Base-by-base conservation (phyloP, 37 sponge, comb jelly and placozoan species). In the Halisarca cf. caerulea region DNA sequence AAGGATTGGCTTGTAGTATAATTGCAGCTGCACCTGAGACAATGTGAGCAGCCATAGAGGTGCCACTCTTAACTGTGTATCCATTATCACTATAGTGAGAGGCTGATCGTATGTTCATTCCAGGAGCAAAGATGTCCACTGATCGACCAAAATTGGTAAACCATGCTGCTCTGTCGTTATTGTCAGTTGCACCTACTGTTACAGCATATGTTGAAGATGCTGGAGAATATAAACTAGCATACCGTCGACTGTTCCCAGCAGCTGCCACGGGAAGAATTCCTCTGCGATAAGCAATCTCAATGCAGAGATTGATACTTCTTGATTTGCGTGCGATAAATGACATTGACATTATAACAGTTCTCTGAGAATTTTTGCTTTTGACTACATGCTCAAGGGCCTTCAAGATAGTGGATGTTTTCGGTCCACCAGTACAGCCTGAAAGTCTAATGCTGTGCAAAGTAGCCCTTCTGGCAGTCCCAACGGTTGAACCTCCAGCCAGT, bases 81-180 rank as follows among this genome's bases (percentile, higher is more conserved):
- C 94, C 90, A 20, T 37, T 42, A 24, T 45, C 77, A 66, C 94
- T 90, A 1, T 37, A n/a, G 40, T 78, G 51, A 54, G 74, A 84
- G 28, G 94, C 94, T 45, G 85, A 91, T 27, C 18, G 55, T 2
- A 93, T 66, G 15, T 35, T 0, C 25, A 66, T 54, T 30, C 88
- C 94, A 15, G 94, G 94, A 60, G 94, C 90, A 88, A 93, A 79
- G 9, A 93, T 84, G 68, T 90, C 88, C 0, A 93, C 88, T 55
- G 91, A 93, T 27, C 36, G 37, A 0, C 94, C 94, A 58, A 45
- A 85, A 61, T 85, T 88, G 0, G 91, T 90, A 61, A n/a, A 42
- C 30, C 40, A 30, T 57, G 85, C 87, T 21, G 88, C 54, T 9
- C 47, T 51, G 38, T 90, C 94, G n/a, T 66, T 14, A 14, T 38